A percentile compares a stretch with the other conserved stretches of the same genome.
Conservation (phyloP, 2,888 invertebrate genomes). For the Lapara coniferarum region DNA sequence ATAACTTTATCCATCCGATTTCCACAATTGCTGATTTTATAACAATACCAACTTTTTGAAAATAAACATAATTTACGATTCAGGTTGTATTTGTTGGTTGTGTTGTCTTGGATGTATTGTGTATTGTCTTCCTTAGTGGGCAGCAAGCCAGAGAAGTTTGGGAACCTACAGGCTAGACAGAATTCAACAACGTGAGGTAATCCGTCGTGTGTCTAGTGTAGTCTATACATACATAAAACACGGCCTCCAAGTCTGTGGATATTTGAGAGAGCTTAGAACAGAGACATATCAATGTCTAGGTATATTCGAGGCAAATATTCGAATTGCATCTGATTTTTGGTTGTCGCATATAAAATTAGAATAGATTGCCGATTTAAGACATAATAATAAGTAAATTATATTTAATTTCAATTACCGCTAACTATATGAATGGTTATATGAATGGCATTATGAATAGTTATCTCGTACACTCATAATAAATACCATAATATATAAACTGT, state of each 20-base stretch:
- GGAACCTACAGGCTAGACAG: conserved; percentile 7
- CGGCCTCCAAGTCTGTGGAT: not conserved
- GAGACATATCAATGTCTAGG: not conserved
- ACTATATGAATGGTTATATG: too few species aligned
- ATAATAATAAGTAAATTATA: too few species aligned
- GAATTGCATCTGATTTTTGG: too few species aligned
- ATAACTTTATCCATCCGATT: not conserved
- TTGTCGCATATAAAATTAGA: too few species aligned
- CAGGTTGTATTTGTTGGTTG: not conserved
- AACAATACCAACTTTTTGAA: not conserved
- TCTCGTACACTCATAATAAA: too few species aligned
- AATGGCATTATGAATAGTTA: too few species aligned
- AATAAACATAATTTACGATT: not conserved
- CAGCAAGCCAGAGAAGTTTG: conserved; percentile 10
- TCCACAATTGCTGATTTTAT: not conserved
- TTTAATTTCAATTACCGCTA: too few species aligned
- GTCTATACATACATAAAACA: not conserved
- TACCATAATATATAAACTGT: too few species aligned
- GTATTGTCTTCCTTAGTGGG: not conserved
- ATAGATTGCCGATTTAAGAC: too few species aligned
- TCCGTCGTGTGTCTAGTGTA: not conserved
- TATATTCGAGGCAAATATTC: too few species aligned
- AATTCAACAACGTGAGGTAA: conserved; percentile 11
- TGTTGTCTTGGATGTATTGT: too few species aligned
- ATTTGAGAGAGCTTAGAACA: not conserved